Evolutionary conservation across 2,888 invertebrate species (phyloP).

Genomic region (Acheta domesticus): DNA sequence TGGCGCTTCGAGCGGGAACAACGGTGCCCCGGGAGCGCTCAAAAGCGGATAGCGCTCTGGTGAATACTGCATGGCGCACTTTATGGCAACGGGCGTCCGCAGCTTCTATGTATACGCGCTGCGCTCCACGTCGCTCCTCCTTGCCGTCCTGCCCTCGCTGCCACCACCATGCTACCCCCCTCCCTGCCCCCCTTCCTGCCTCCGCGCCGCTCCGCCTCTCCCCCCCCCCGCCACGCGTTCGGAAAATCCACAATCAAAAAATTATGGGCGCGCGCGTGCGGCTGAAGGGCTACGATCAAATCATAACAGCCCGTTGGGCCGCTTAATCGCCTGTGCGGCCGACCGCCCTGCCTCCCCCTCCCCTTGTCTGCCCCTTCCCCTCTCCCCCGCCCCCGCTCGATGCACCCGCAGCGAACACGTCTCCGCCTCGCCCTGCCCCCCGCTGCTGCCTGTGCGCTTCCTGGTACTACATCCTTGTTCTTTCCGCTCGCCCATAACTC

Average conservation of each 20-base stretch:
- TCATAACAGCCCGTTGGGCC: conserved; percentile 7
- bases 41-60: too few species aligned
- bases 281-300: conserved; percentile 5
- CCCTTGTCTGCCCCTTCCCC: background rate
- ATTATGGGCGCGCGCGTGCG: conserved; percentile 9
- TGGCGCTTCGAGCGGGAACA: too few species aligned
- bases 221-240: background rate
- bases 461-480: too few species aligned
- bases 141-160: too few species aligned
- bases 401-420: background rate
- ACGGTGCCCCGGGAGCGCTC: too few species aligned
- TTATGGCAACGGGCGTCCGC: too few species aligned
- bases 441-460: too few species aligned
- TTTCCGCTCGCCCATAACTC: too few species aligned
- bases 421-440: background rate
- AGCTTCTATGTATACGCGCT: too few species aligned
- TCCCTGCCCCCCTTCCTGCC: background rate
- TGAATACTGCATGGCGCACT: too few species aligned
- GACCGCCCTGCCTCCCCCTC: background rate
- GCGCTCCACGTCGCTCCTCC: too few species aligned
- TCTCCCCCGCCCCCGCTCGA: background rate
- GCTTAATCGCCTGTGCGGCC: background rate
- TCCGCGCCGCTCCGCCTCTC: background rate
- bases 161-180: too few species aligned
- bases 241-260: conserved; percentile 18